Evolutionary conservation across 2,113 vertebrate genomes (phyloP).

Genomic region (Dendropsophus ebraccatus): DNA sequence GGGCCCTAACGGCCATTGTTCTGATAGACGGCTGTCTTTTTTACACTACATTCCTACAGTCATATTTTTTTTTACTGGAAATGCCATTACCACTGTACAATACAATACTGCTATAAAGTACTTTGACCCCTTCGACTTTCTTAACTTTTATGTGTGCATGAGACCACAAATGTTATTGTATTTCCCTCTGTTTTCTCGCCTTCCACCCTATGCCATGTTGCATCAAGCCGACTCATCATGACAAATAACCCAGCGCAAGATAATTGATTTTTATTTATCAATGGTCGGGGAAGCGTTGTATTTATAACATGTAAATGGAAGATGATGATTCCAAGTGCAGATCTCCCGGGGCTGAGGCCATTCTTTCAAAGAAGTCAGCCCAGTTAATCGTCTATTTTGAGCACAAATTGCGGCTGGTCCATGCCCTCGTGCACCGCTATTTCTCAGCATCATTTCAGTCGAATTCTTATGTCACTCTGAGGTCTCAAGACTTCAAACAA

Average conservation of each 20-base stretch:
- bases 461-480: constrained; percentile 54
- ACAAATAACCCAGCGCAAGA: neutral
- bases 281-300: neutral
- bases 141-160: neutral
- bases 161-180: neutral
- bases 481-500: constrained; percentile 56
- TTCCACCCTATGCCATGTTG: neutral
- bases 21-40: too few species aligned
- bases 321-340: constrained; percentile 13
- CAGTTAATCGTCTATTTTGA: constrained; percentile 49
- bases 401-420: constrained; percentile 40
- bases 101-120: neutral
- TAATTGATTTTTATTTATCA: neutral
- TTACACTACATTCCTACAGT: neutral
- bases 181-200: neutral
- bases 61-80: neutral
- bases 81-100: neutral
- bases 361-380: constrained; percentile 24
- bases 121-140: neutral
- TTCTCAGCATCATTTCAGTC: constrained; percentile 49
- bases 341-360: constrained; percentile 27
- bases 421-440: constrained; percentile 27
- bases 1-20: too few species aligned
- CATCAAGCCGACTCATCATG: neutral
- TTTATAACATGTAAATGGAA: neutral